Conservation (phyloP, 2,113 vertebrate genomes). For the Pterophyllum scalare region DNA sequence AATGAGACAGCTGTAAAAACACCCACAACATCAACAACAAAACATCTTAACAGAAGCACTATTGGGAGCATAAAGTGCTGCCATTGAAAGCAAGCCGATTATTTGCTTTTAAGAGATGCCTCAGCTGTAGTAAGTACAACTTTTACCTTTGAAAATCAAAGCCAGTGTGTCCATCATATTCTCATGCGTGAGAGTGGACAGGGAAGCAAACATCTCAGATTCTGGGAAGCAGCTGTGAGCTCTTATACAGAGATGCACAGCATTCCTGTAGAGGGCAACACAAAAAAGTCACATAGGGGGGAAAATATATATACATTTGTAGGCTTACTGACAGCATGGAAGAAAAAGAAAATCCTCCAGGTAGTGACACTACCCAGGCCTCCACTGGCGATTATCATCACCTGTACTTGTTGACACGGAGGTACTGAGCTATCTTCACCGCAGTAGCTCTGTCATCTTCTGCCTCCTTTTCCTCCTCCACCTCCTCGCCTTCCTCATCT, state of each 20-base stretch:
- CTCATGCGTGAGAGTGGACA: conserved; percentile 66
- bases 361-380: neutral
- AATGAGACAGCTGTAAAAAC: conserved; percentile 1
- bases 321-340: conserved; percentile 7
- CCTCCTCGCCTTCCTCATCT: conserved; percentile 29
- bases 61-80: too few relatives aligned
- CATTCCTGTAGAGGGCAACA: conserved; percentile 79
- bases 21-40: neutral
- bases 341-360: neutral
- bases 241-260: conserved; percentile 82
- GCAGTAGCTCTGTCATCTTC: conserved; percentile 78
- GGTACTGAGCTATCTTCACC: conserved; percentile 81
- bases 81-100: neutral
- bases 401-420: conserved; percentile 92
- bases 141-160: conserved; percentile 88
- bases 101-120: neutral
- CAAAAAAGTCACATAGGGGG: neutral
- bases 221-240: conserved; percentile 80
- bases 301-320: neutral
- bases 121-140: neutral
- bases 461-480: conserved; percentile 39
- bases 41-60: too few relatives aligned
- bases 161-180: conserved; percentile 82
- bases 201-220: conserved; percentile 79
- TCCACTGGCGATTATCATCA: conserved; percentile 58